Percentiles rank a stretch among this genome's conserved stretches.
Evolutionary conservation across 2,113 vertebrate genomes (phyloP).

Genomic region (Tichodroma muraria): DNA sequence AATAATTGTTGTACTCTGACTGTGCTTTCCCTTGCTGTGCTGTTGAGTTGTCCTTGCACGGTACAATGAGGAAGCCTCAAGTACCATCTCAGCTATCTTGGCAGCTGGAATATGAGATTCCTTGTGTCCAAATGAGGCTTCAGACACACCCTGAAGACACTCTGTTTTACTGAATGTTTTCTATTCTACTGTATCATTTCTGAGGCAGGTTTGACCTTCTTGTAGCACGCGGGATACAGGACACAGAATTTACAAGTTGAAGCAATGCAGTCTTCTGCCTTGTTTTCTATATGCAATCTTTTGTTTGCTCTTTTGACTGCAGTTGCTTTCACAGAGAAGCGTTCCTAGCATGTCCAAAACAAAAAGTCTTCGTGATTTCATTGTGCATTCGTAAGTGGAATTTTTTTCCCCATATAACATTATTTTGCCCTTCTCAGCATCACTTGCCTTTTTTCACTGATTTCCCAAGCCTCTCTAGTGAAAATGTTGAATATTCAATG

Average conservation of each 20-base stretch:
- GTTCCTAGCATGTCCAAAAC: neutral
- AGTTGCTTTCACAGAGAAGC: neutral
- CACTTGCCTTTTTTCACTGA: neutral
- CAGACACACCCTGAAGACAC: neutral
- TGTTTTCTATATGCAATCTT: neutral
- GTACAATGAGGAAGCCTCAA: neutral
- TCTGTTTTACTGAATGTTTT: neutral
- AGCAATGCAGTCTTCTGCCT: neutral
- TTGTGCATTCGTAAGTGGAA: neutral
- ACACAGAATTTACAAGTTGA: neutral
- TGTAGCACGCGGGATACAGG: neutral
- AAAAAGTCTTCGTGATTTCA: neutral
- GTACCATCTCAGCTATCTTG: neutral
- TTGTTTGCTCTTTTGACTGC: neutral
- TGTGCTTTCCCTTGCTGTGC: neutral
- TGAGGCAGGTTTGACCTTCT: neutral
- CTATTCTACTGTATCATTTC: neutral
- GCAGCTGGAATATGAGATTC: neutral
- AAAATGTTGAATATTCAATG: neutral
- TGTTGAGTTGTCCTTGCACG: neutral
- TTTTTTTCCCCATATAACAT: neutral
- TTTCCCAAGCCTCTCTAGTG: neutral
- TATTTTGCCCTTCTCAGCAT: conserved; percentile 3
- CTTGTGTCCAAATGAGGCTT: neutral
- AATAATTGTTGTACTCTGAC: neutral